These are phyloP conservation scores for Arvicanthis niloticus DNA, from an alignment of 2,113 vertebrate genomes.

Conservation along the genomic window DNA sequence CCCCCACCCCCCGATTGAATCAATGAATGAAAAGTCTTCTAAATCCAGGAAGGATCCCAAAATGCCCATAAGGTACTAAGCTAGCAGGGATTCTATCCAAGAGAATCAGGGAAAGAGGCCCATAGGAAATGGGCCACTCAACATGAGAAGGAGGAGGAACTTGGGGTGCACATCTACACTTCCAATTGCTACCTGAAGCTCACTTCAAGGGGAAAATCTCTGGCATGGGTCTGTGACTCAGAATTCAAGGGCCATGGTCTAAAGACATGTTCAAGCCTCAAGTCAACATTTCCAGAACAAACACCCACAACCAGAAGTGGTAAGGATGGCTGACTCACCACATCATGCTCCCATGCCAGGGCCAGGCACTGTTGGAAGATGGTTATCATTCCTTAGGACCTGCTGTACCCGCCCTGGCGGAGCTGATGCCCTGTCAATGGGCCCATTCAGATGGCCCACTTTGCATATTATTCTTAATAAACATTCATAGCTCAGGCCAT, in stretches of 20 bases:
- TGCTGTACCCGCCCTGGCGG: background rate
- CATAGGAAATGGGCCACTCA: background rate
- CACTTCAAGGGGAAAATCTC: background rate
- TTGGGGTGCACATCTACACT: background rate
- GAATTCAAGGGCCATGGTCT: background rate
- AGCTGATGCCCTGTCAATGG: slow-evolving; percentile 77
- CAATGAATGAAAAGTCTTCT: background rate
- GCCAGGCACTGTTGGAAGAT: background rate
- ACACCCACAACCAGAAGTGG: slow-evolving; percentile 28
- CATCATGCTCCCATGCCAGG: background rate
- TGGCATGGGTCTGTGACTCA: background rate
- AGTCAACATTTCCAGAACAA: slow-evolving; percentile 59
- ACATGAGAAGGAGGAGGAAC: background rate
- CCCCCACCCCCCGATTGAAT: background rate
- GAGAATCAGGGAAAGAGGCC: background rate
- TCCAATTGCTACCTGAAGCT: background rate
- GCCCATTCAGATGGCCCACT: slow-evolving; percentile 72
- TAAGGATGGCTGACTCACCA: background rate
- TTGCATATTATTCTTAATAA: slow-evolving; percentile 81
- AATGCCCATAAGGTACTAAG: background rate
- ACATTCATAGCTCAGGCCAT: slow-evolving; percentile 73
- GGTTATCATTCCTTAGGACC: slow-evolving; percentile 57
- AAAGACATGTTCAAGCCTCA: background rate
- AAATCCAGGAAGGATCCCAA: background rate
- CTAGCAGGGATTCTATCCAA: background rate